Conservation (phyloP, 2,888 invertebrate genomes). For the Glomeris marginata region DNA sequence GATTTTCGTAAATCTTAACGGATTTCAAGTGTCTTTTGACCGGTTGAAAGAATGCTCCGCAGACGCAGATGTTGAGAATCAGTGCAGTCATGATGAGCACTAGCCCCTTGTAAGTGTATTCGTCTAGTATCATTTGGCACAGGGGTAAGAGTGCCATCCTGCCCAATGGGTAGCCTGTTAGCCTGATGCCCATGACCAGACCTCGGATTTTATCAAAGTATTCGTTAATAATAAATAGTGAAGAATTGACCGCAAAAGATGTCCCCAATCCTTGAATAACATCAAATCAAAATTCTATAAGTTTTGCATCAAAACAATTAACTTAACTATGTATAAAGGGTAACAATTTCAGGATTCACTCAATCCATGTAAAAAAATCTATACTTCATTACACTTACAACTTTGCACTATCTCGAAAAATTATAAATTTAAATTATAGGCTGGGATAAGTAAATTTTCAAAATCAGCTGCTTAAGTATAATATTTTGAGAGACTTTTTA, state of each 20-base stretch:
- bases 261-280: conserved; percentile 20
- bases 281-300: neutral
- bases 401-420: neutral
- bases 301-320: neutral
- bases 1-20: neutral
- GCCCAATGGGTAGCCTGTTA: conserved; percentile 58
- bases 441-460: no score
- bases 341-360: neutral
- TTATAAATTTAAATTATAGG: conserved; percentile 57
- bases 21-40: conserved; percentile 7
- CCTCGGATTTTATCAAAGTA: conserved; percentile 52
- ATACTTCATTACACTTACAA: no score
- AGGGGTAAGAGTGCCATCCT: conserved; percentile 34
- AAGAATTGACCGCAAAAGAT: conserved; percentile 31
- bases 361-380: neutral
- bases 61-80: conserved; percentile 5
- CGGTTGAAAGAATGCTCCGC: conserved; percentile 8
- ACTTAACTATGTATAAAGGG: neutral
- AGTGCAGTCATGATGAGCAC: conserved; percentile 7
- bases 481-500: no score
- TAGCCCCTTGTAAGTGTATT: conserved; percentile 12
- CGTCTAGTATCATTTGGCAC: conserved; percentile 18
- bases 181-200: conserved; percentile 54
- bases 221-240: conserved; percentile 48
- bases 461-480: no score